Conservation (phyloP, 2,113 vertebrate genomes). For the Coptodon rendalli region DNA sequence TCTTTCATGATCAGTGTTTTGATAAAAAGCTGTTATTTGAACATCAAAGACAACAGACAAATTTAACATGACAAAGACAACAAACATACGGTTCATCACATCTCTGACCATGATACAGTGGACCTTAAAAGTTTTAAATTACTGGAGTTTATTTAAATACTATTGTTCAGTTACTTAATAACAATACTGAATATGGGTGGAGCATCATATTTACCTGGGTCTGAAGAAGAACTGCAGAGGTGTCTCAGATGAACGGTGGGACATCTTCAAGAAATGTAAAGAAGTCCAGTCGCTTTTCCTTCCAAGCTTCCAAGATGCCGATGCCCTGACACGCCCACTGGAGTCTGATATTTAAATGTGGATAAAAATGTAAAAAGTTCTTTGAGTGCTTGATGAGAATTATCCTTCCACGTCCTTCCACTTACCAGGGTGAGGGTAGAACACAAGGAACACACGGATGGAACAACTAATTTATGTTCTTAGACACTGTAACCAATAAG, state of each 20-base stretch:
- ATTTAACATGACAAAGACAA: neutral
- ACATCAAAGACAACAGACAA: neutral
- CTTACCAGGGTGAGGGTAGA: neutral
- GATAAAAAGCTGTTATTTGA: neutral
- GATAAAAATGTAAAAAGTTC: neutral
- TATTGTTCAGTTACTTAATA: neutral
- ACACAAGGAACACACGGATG: neutral
- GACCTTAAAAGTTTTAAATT: neutral
- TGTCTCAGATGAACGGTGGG: neutral
- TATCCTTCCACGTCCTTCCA: neutral
- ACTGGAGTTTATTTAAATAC: neutral
- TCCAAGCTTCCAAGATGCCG: neutral
- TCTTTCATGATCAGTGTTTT: neutral
- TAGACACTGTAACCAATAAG: neutral
- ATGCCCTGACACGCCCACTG: neutral
- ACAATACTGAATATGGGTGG: neutral
- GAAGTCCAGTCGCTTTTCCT: neutral
- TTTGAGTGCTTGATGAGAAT: neutral
- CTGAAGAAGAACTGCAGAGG: neutral
- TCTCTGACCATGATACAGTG: neutral
- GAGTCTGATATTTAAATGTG: neutral
- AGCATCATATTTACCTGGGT: neutral
- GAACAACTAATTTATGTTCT: neutral
- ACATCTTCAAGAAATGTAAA: neutral
- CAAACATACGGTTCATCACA: neutral